Base-by-base conservation (phyloP, 1,140 invertebrate species). In the Tetramorium simillimum region DNA sequence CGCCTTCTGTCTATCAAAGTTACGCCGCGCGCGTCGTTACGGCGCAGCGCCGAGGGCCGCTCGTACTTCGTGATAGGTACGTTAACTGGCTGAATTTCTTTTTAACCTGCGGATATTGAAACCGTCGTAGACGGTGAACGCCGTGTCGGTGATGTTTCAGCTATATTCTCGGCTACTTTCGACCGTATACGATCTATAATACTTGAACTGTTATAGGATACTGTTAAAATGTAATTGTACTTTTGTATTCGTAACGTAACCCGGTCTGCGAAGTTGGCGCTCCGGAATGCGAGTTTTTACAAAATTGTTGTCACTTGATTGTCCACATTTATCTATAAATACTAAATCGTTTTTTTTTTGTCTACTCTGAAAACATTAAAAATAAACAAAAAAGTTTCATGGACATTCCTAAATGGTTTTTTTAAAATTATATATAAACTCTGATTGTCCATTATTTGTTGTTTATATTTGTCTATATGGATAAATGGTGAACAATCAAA, bases 1-100 rank as follows among this genome's bases (percentile, higher is more conserved):
- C 53, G 58, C 24, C 12, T 84, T 84, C 53, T 73, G 69, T 82
- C 67, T 60, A 84, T 75, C 80, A 82, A 60, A 82, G 53, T 82
- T 72, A 46, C 21, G n/a, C n/a, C n/a, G 65, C 51, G 24, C 37
- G 33, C 51, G 78, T 70, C 37, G 40, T 82, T 75, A 46, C 69
- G 9, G 40, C 62, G 75, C 28, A 62, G 37, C 21, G 43, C 40
- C 6, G 28, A 69, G 40, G 21, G 56, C 43, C 40, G 16, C 16
- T 24, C 56, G 18, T 82, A 43, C 60, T 60, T 46, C 28, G 53
- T 84, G 62, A 84, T 5, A 46, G 40, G 51, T 40, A 56, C 69
- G 40, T 84, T 84, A 84, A 82, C 67, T 49, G 53, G 5, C 18
- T 21, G 18, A 33, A 73, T 73, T 40, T 0, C 40, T n/a, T 75